These are phyloP conservation scores for Myanophis thanlyinensis DNA, from an alignment of 2,113 vertebrate species.

Conservation along the genomic window DNA sequence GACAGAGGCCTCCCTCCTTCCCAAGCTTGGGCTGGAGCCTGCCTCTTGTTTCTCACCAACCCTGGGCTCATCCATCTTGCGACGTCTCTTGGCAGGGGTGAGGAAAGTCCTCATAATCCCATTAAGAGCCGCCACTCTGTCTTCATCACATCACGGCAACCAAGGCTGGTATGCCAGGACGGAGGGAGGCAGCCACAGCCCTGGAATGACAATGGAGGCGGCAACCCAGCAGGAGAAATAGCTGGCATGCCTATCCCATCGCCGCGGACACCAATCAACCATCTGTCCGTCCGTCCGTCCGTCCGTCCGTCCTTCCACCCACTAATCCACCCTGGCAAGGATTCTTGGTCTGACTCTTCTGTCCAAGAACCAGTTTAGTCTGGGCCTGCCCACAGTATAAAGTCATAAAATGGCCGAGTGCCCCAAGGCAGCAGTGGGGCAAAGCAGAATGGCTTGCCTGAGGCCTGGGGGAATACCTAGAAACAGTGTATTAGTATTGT, in stretches of 20 bases:
- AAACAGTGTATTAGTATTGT: background rate
- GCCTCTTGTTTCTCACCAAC: constrained; percentile 35
- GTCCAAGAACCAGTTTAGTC: background rate
- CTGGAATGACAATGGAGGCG: constrained; percentile 37
- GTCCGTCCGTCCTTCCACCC: background rate
- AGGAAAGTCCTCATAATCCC: constrained; percentile 57
- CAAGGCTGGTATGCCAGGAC: constrained; percentile 64
- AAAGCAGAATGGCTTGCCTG: background rate
- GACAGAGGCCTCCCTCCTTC: background rate
- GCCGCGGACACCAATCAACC: constrained; percentile 20
- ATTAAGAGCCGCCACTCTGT: constrained; percentile 51
- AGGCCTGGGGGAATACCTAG: background rate
- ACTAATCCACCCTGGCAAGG: background rate
- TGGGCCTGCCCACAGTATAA: background rate
- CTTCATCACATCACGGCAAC: constrained; percentile 66
- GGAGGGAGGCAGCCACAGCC: constrained; percentile 19
- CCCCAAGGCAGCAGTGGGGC: background rate
- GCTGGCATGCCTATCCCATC: constrained; percentile 38
- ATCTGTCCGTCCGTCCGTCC: background rate
- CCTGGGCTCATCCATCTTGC: constrained; percentile 20
- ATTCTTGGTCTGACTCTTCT: too few species aligned
- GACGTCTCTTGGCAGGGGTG: constrained; percentile 40
- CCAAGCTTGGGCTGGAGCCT: constrained; percentile 1
- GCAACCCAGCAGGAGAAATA: constrained; percentile 37
- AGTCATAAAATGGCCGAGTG: too few species aligned